A percentile compares a stretch with the other conserved stretches of the same genome.
These are phyloP conservation scores for Pyrgilauda ruficollis DNA, from an alignment of 2,113 vertebrate species.

Conservation along the genomic window DNA sequence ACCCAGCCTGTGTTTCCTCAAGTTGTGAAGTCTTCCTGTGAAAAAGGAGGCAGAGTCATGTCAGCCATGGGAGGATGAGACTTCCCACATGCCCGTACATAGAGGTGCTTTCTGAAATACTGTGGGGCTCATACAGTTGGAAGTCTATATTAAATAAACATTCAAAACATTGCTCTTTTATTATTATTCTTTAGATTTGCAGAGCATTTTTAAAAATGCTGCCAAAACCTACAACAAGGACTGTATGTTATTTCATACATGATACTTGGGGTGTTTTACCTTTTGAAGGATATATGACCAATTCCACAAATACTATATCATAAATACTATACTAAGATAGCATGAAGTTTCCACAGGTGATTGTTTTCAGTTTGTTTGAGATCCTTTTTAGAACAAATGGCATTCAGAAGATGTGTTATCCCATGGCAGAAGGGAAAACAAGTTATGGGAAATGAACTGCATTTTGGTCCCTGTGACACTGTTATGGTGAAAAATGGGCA, in stretches of 20 bases:
- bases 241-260: not conserved
- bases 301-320: accelerated
- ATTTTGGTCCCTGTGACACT: not conserved
- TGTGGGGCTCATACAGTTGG: not conserved
- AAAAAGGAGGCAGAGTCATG: not conserved
- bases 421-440: not conserved
- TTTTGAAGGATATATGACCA: not conserved
- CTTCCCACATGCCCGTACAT: accelerated
- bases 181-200: not conserved
- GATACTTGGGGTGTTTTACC: not conserved
- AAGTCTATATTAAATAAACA: not conserved
- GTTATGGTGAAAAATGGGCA: not conserved
- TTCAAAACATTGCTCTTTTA: not conserved
- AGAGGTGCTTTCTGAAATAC: not conserved
- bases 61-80: not conserved
- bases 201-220: not conserved
- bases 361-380: not conserved
- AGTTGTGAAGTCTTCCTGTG: not conserved
- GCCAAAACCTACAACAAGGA: not conserved
- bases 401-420: not conserved
- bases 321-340: not conserved
- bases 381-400: not conserved
- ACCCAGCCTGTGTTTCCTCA: not conserved
- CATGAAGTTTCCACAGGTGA: not conserved
- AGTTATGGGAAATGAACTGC: not conserved